A percentile compares a stretch with the other conserved stretches of the same genome.
phyloP scores from a whole-genome alignment of 2,113 vertebrate genomes.

The Cnemophilus loriae region DNA sequence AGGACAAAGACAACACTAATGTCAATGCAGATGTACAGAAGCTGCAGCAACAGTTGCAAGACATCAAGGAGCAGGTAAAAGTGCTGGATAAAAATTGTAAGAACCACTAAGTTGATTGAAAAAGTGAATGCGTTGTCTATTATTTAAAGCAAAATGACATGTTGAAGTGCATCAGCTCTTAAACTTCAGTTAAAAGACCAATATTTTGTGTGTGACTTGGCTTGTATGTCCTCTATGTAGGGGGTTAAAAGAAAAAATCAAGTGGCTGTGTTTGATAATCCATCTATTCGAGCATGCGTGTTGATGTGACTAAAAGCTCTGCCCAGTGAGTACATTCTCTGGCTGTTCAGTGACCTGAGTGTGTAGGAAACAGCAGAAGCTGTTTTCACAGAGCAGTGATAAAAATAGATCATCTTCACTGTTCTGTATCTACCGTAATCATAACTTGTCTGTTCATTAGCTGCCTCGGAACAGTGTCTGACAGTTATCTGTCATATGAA shows the following conservation, averaged over 20 bases:
- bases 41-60: conserved; percentile 95
- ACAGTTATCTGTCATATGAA: not conserved
- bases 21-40: conserved; percentile 98
- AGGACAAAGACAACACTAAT: conserved; percentile 98
- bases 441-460: not conserved
- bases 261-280: not conserved
- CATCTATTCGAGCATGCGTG: not conserved
- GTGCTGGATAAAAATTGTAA: not conserved
- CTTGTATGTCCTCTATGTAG: not conserved
- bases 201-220: not conserved
- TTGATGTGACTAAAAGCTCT: not conserved
- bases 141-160: not conserved
- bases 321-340: not conserved
- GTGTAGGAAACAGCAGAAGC: not conserved
- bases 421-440: not conserved
- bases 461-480: not conserved
- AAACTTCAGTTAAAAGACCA: not conserved
- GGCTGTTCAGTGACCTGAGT: not conserved
- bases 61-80: conserved; percentile 97
- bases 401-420: not conserved
- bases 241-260: not conserved
- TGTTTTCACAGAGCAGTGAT: not conserved
- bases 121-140: not conserved
- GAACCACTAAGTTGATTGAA: not conserved
- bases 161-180: not conserved